These are phyloP conservation scores for Coendou prehensilis DNA, from an alignment of 2,797 vertebrate genomes.

Conservation along the genomic window DNA sequence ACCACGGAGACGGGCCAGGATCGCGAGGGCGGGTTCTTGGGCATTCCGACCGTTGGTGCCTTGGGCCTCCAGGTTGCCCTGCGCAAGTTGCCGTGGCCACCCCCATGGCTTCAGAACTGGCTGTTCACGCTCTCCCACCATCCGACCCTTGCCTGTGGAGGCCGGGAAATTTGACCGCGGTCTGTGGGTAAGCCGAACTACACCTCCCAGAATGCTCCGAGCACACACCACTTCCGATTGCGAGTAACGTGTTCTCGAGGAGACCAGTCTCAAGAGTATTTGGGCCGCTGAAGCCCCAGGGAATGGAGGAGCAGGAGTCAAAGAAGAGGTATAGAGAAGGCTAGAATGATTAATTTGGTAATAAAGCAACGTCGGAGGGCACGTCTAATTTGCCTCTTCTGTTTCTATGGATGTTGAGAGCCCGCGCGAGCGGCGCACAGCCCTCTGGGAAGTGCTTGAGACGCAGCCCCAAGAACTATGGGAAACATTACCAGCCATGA, in stretches of 20 bases:
- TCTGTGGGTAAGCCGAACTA: background rate
- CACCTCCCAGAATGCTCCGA: slow-evolving; percentile 43
- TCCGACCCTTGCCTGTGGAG: background rate
- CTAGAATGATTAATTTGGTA: background rate
- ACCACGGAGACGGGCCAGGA: background rate
- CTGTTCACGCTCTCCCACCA: no score
- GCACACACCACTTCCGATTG: background rate
- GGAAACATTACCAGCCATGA: background rate
- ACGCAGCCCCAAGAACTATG: background rate
- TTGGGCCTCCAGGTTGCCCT: background rate
- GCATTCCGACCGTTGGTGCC: rapidly evolving
- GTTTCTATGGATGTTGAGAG: background rate
- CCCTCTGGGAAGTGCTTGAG: background rate
- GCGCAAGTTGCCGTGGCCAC: background rate
- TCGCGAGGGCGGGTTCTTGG: background rate
- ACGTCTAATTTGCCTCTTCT: background rate
- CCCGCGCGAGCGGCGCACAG: background rate
- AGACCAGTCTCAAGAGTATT: background rate
- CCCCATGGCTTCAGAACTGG: background rate
- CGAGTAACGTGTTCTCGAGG: background rate
- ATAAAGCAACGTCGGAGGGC: background rate
- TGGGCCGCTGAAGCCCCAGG: background rate
- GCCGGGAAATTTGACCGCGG: rapidly evolving
- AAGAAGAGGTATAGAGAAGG: background rate
- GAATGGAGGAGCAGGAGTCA: background rate